Conservation (phyloP, 1,140 invertebrate species). For the Cyclina sinensis region DNA sequence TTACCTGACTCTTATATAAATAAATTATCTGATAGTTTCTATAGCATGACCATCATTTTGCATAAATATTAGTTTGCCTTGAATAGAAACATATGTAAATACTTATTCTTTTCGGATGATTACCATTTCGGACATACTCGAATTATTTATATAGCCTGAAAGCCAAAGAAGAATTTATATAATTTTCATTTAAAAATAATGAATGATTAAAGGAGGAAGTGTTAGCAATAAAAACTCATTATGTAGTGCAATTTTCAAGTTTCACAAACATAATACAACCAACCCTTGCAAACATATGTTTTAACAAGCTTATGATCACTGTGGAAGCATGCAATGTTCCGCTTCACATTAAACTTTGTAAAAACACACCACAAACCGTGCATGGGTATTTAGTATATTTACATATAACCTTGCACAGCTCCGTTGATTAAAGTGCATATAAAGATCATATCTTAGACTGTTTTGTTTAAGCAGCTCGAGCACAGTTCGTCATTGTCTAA, state of each 20-base stretch:
- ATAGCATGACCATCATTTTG: too few species aligned
- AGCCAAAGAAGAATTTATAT: neutral
- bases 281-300: neutral
- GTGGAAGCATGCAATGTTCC: neutral
- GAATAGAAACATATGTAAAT: neutral
- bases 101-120: neutral
- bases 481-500: too few species aligned
- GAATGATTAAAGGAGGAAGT: neutral
- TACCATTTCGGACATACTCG: neutral
- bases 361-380: neutral
- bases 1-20: too few species aligned
- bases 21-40: too few species aligned
- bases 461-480: too few species aligned
- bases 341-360: neutral
- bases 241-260: neutral
- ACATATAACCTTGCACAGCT: too few species aligned
- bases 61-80: too few species aligned
- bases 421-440: too few species aligned
- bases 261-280: slow-evolving; percentile 11
- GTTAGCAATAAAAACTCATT: neutral
- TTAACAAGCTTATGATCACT: neutral
- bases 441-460: too few species aligned
- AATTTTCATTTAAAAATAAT: neutral
- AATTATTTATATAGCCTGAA: too few species aligned
- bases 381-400: neutral